Conservation (phyloP, 1,140 invertebrate species). For the Drosophila sp. region DNA sequence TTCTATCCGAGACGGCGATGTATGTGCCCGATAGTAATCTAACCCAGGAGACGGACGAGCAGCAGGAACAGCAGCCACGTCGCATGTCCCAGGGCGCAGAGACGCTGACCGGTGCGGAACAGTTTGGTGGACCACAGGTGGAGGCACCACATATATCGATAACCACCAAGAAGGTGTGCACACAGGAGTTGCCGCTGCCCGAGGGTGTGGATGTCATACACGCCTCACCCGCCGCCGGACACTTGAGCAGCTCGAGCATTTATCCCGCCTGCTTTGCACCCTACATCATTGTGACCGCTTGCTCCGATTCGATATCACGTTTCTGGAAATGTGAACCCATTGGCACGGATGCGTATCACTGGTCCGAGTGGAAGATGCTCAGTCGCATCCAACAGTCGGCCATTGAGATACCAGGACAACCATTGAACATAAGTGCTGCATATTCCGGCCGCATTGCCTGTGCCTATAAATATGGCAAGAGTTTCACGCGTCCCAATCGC, state of each 20-base stretch:
- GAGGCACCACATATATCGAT: constrained; percentile 87
- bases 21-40: constrained; percentile 95
- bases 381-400: constrained; percentile 92
- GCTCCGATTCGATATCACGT: constrained; percentile 92
- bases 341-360: constrained; percentile 89
- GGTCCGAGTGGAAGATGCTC: constrained; percentile 96
- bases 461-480: constrained; percentile 96
- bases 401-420: constrained; percentile 94
- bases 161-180: constrained; percentile 91
- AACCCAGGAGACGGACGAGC: constrained; percentile 92
- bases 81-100: constrained; percentile 70
- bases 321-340: constrained; percentile 92
- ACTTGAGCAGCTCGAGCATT: constrained; percentile 98
- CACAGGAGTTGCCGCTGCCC: constrained; percentile 93
- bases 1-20: constrained; percentile 90
- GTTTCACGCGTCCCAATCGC: constrained; percentile 92
- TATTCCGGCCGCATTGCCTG: constrained; percentile 98
- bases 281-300: constrained; percentile 97
- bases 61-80: constrained; percentile 70
- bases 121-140: constrained; percentile 53
- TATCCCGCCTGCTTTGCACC: constrained; percentile 99
- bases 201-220: constrained; percentile 96
- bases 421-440: constrained; percentile 97
- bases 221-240: constrained; percentile 96
- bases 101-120: constrained; percentile 52